Percentiles rank a stretch among this genome's conserved stretches.
Evolutionary conservation across 1,140 invertebrate genomes (phyloP).

Genomic region (Hetaerina americana): DNA sequence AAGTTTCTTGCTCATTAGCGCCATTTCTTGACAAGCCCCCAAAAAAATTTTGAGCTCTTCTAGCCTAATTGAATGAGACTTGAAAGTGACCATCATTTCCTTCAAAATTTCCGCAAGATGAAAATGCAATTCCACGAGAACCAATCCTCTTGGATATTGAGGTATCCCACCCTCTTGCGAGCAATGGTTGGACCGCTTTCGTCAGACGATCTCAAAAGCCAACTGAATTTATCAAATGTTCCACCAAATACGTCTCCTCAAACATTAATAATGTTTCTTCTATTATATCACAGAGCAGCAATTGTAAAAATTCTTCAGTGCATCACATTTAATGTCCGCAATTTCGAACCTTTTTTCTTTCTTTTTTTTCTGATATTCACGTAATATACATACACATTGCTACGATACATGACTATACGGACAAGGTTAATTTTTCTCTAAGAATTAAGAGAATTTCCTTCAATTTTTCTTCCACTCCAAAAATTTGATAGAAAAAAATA

Average conservation of each 20-base stretch:
- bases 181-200: background rate
- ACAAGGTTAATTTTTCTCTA: background rate
- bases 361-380: conserved; percentile 15
- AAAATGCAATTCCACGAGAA: no score
- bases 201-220: background rate
- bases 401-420: background rate
- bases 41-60: background rate
- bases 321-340: conserved; percentile 7
- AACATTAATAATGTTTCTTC: conserved; percentile 1
- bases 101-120: background rate
- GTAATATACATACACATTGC: conserved; percentile 10
- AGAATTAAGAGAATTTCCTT: background rate
- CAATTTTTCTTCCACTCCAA: background rate
- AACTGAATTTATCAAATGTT: background rate
- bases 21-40: background rate
- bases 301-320: conserved; percentile 14
- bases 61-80: background rate
- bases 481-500: background rate
- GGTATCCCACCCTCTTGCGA: background rate
- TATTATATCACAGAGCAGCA: conserved; percentile 9
- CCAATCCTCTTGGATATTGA: no score
- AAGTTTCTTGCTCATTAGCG: background rate
- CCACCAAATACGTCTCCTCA: background rate
- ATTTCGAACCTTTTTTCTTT: background rate
- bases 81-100: background rate